Percentiles rank a stretch among this genome's conserved stretches.
phyloP scores from a whole-genome alignment of 1,140 invertebrate genomes.

The Penaeus chinensis region DNA sequence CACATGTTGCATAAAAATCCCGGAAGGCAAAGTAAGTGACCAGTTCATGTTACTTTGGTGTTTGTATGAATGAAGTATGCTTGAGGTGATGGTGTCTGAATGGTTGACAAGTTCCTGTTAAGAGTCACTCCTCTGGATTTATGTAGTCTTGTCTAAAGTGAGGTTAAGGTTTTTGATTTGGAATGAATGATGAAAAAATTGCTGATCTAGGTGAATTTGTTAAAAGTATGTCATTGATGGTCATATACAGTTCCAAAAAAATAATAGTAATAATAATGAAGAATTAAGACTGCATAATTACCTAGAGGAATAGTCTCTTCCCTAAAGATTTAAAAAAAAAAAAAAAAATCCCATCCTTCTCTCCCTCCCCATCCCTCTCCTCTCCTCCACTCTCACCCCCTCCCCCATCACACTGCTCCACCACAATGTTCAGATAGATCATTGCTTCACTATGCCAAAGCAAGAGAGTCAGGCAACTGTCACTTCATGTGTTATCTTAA shows the following conservation, averaged over 20 bases:
- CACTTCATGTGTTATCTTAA: no score
- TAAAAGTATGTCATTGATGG: no score
- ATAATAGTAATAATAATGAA: no score
- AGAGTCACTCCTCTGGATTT: background rate
- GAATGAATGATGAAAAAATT: no score
- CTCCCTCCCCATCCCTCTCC: no score
- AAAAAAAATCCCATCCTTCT: no score
- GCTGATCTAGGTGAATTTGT: no score
- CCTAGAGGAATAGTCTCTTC: no score
- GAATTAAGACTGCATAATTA: no score
- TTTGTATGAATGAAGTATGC: slow-evolving; percentile 9
- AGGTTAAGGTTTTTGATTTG: background rate
- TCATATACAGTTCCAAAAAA: no score
- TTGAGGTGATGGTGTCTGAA: slow-evolving; percentile 22
- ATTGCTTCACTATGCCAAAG: slow-evolving; percentile 38
- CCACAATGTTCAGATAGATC: slow-evolving; percentile 28
- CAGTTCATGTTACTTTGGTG: slow-evolving; percentile 17
- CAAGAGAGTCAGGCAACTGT: background rate
- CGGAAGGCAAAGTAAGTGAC: no score
- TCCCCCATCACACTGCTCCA: background rate
- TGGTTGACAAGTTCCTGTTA: slow-evolving; percentile 33
- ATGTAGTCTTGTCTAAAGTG: background rate
- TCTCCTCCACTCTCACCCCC: background rate
- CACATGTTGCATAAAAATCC: slow-evolving; percentile 1
- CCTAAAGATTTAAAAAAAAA: no score